phyloP scores from a whole-genome alignment of 2,113 vertebrate genomes.

The Sinocyclocheilus anshuiensis region DNA sequence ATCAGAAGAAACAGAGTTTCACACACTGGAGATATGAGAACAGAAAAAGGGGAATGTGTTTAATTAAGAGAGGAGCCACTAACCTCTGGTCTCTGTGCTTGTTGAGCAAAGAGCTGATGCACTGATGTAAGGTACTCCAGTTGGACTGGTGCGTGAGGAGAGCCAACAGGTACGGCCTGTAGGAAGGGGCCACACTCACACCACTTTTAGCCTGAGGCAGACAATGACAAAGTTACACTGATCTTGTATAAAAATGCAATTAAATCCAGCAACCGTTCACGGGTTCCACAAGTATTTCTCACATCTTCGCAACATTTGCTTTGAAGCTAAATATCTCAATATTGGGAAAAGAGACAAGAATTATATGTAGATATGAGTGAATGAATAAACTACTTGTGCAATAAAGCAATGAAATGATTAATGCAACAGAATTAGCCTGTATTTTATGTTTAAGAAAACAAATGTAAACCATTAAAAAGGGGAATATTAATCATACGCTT shows the following conservation, averaged over 20 bases:
- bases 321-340: neutral
- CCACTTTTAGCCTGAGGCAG: conserved; percentile 74
- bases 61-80: neutral
- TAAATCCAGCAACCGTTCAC: too few species aligned
- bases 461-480: too few species aligned
- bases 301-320: neutral
- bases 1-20: conserved; percentile 11
- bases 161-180: conserved; percentile 93
- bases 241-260: too few species aligned
- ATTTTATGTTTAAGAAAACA: too few species aligned
- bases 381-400: too few species aligned
- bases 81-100: conserved; percentile 87
- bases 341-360: neutral
- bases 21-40: neutral
- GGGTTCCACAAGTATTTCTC: neutral
- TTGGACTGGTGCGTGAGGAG: conserved; percentile 96
- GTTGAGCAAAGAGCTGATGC: conserved; percentile 85
- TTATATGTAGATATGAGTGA: too few species aligned
- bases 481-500: too few species aligned
- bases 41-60: neutral
- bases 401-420: too few species aligned
- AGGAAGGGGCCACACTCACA: conserved; percentile 78
- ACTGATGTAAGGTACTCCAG: conserved; percentile 93
- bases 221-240: too few species aligned
- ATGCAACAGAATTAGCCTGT: too few species aligned